These are phyloP conservation scores for Labrus mixtus DNA, from an alignment of 2,113 vertebrate species.

Conservation along the genomic window DNA sequence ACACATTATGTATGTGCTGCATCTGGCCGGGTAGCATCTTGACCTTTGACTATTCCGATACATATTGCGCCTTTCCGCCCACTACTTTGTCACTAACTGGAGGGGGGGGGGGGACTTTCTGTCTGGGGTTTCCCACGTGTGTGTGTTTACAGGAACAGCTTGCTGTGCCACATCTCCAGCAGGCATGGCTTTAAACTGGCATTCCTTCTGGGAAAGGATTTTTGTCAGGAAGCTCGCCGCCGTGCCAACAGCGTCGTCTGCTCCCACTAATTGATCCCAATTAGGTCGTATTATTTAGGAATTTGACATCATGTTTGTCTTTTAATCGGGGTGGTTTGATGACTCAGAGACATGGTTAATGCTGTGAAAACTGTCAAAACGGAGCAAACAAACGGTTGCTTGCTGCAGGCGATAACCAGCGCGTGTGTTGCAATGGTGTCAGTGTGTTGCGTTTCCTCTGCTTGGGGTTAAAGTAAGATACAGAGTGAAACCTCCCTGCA, in stretches of 20 bases:
- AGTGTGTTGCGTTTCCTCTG: constrained; percentile 7
- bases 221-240: constrained; percentile 40
- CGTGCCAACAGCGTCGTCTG: constrained; percentile 57
- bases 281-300: constrained; percentile 70
- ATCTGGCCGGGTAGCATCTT: constrained; percentile 29
- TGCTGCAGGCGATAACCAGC: constrained; percentile 45
- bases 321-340: constrained; percentile 61
- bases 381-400: constrained; percentile 45
- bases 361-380: constrained; percentile 61
- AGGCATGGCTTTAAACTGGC: constrained; percentile 47
- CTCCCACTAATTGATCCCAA: constrained; percentile 70
- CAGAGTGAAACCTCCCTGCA: background rate
- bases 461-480: background rate
- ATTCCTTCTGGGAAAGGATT: constrained; percentile 59
- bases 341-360: constrained; percentile 53
- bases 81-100: background rate
- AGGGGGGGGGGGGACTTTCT: background rate
- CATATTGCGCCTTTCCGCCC: background rate
- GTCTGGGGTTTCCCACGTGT: constrained; percentile 34
- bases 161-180: constrained; percentile 47
- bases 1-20: constrained; percentile 22
- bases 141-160: constrained; percentile 52
- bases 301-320: constrained; percentile 69
- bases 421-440: background rate
- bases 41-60: constrained; percentile 40